These are phyloP conservation scores for Malthinus flaveolus DNA, from an alignment of 2,888 invertebrate species.

Conservation along the genomic window DNA sequence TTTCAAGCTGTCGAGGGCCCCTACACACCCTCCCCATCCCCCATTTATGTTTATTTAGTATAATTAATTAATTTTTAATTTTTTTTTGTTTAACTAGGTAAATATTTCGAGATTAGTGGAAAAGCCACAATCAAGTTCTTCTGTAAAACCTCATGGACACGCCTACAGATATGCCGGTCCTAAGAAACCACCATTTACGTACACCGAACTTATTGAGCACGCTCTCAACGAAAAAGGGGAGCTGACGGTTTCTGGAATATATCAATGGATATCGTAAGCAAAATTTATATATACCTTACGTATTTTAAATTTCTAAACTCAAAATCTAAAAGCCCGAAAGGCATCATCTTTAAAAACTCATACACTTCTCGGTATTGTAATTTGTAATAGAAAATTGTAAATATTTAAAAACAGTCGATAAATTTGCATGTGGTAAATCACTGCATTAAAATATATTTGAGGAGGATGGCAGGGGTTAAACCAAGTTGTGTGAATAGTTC, in stretches of 20 bases:
- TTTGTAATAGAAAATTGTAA: constrained; percentile 11
- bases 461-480: constrained; percentile 33
- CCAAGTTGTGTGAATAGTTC: constrained; percentile 31
- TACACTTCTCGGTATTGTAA: background rate
- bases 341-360: too few species aligned
- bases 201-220: constrained; percentile 87
- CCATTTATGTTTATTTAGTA: too few species aligned
- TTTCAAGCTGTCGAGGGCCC: too few species aligned
- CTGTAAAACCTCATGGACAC: constrained; percentile 16
- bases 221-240: constrained; percentile 85
- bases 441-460: constrained; percentile 37
- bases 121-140: constrained; percentile 12
- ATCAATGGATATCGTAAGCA: constrained; percentile 94
- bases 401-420: constrained; percentile 30
- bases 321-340: background rate
- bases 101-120: constrained; percentile 26
- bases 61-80: background rate
- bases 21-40: too few species aligned
- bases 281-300: constrained; percentile 6
- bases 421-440: constrained; percentile 41
- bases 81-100: constrained; percentile 20
- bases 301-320: background rate
- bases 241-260: constrained; percentile 87
- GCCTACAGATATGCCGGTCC: constrained; percentile 55
- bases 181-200: constrained; percentile 87